These are phyloP conservation scores for Muntiacus muntjak DNA, from an alignment of 2,113 vertebrate species.

Conservation along the genomic window DNA sequence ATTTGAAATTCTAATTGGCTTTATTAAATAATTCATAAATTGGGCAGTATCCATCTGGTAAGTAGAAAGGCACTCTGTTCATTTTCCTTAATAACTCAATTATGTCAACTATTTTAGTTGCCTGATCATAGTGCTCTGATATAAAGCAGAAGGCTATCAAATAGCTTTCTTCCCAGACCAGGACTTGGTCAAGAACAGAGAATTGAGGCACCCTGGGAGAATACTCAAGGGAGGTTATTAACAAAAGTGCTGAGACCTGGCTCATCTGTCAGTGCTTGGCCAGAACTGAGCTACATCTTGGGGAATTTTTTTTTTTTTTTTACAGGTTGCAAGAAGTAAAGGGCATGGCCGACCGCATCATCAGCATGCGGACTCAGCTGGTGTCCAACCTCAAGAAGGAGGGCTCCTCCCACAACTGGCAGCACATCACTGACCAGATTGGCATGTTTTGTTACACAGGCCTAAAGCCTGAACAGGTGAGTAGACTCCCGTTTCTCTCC, in stretches of 20 bases:
- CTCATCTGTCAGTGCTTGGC: neutral
- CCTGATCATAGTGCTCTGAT: neutral
- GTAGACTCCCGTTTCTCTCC: fast-evolving
- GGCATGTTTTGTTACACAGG: conserved; percentile 99
- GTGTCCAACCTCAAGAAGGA: conserved; percentile 94
- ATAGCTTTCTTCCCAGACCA: neutral
- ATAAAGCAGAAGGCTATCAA: neutral
- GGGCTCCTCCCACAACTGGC: conserved; percentile 94
- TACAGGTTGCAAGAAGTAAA: conserved; percentile 94
- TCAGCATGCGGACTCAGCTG: conserved; percentile 94
- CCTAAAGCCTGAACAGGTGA: conserved; percentile 95
- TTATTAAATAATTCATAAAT: neutral
- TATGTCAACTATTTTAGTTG: neutral
- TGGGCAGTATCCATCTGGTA: neutral
- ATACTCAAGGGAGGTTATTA: neutral
- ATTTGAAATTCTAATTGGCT: neutral
- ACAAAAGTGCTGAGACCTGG: neutral
- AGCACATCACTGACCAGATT: conserved; percentile 97
- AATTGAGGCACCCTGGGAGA: neutral
- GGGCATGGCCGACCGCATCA: conserved; percentile 95
- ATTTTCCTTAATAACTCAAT: neutral
- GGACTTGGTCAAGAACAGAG: neutral
- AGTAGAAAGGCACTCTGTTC: neutral
- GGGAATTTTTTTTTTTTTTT: neutral
- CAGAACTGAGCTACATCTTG: neutral